Base-by-base conservation (phyloP, 2,888 invertebrate species). In the Sepioteuthis lessoniana region DNA sequence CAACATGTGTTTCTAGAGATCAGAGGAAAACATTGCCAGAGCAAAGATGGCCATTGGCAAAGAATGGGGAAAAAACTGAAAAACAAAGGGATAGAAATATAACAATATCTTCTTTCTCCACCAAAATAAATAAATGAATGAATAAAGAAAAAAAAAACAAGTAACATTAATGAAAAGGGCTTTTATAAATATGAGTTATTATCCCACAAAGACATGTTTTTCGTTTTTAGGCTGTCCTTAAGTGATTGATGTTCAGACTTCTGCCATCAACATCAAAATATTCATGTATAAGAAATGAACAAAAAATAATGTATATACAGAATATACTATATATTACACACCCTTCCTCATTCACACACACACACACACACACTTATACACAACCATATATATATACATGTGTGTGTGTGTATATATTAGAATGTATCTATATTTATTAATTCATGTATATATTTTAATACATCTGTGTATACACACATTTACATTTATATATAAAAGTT, bases 181-280 rank as follows among this genome's bases (percentile, higher is more conserved):
- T 76, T 76, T 76, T 76, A 76, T 76, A 76, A 76, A 76, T 76
- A 76, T 76, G 76, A 76, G 76, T 76, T 76, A 76, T 76, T 16
- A 76, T 76, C 76, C 31, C 35, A n/a, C n/a, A 76, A 76, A 76
- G 76, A 76, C 76, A 76, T 76, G n/a, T 76, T 76, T 76, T 76
- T 13, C 76, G 16, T 76, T 76, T 16, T 76, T 4, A n/a, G 76
- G 76, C 19, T 76, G n/a, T 76, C 76, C 16, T 76, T 76, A n/a
- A 76, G n/a, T 76, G 76, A 76, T 35, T 76, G 76, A 76, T 35
- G 16, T n/a, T 76, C 76, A 76, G n/a, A 10, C 76, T n/a, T 76
- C 16, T 76, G 76, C 76, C n/a, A 76, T 76, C 76, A 76, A 76
- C 76, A 76, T 35, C n/a, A 13, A 76, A 35, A 76, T 76, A 76